These are phyloP conservation scores for Pomacea maculata DNA, from an alignment of 1,140 invertebrate species.

Conservation along the genomic window DNA sequence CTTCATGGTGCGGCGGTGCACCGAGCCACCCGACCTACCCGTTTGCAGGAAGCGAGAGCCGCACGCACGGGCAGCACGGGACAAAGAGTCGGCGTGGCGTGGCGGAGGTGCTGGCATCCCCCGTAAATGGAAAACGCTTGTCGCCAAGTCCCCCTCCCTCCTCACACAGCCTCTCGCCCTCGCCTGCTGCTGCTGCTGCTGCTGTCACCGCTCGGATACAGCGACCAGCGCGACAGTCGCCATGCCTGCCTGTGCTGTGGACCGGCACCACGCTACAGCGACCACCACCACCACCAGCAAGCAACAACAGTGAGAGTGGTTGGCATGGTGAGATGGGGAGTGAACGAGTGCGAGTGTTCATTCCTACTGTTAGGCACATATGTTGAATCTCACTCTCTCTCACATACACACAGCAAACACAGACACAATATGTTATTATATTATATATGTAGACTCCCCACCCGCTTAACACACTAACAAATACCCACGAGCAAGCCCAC, in stretches of 20 bases:
- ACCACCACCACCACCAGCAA: neutral
- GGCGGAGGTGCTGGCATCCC: neutral
- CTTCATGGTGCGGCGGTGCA: neutral
- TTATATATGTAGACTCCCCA: neutral
- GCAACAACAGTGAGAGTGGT: no score
- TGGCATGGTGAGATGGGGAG: no score
- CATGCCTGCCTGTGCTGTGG: neutral
- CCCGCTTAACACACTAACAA: constrained; percentile 2
- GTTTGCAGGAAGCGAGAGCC: neutral
- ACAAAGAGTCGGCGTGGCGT: neutral
- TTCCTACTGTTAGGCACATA: no score
- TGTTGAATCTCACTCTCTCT: neutral
- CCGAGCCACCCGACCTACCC: constrained; percentile 14
- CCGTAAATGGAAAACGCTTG: constrained; percentile 16
- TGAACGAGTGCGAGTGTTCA: no score
- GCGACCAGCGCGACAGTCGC: neutral
- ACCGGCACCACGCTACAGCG: neutral
- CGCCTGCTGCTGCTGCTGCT: neutral
- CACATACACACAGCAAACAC: constrained; percentile 15
- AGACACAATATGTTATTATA: neutral
- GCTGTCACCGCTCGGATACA: no score
- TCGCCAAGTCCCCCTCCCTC: neutral
- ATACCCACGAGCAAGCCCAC: neutral
- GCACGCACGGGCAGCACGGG: constrained; percentile 6
- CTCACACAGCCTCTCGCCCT: neutral